Base-by-base conservation (phyloP, 2,113 vertebrate species). In the Anguilla japonica region DNA sequence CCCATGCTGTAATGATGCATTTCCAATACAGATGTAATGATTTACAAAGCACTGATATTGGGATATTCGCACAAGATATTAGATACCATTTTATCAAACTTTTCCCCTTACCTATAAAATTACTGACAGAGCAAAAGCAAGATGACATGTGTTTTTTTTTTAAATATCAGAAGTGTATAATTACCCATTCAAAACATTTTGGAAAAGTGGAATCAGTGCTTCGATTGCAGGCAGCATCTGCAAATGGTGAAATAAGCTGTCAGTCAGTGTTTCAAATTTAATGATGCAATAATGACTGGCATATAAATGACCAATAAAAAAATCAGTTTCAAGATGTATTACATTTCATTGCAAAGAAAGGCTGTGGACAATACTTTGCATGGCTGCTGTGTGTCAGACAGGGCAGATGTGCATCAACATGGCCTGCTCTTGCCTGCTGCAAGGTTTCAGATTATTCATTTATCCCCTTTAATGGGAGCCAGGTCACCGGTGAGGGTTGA, bases 281-380 rank as follows among this genome's bases (percentile, higher is more conserved):
- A 75, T 75, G 9, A n/a, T 67, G 60, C 29, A 53, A 83, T 79
- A 34, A 53, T 41, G 22, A 34, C 41, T 43, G 53, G 79, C 78
- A 80, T 41, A n/a, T 15, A 87, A 87, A 84, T 60, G 67, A 63
- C 75, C 82, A 84, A 60, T 84, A 79, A 85, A 87, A 85, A 75
- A 43, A 34, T 16, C 41, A 85, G 78, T 80, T 84, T 34, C 78
- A 29, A 29, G 83, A 60, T 79, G 43, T 46, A 29, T 29, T 43
- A 57, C 2, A 60, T 86, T 60, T 4, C 34, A 0, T 34, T 81
- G 29, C 85, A 81, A 22, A 89, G 8, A 46, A 46, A 46, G 43
- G 90, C 90, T 88, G 88, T 89, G 29, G 20, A 46, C 50, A 34
- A 83, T 56, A 26, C 79, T 60, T 81, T 29, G 46, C 20, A 1